phyloP scores from a whole-genome alignment of 1,140 invertebrate genomes.

The Eupristina koningsbergeri region DNA sequence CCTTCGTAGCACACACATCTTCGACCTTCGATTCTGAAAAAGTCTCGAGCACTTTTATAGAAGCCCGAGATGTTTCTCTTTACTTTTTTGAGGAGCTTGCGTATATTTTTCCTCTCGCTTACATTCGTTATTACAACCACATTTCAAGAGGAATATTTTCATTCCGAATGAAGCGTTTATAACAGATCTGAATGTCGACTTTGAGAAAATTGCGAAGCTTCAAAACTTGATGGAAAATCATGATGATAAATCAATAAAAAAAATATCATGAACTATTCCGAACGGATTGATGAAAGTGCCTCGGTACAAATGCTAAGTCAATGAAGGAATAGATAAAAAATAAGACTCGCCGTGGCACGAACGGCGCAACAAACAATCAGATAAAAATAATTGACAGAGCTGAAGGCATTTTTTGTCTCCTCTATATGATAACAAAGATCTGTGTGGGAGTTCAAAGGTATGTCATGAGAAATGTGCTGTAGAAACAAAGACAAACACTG shows the following conservation, averaged over 20 bases:
- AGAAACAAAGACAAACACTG: not conserved
- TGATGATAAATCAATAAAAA: not conserved
- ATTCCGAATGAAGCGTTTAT: no score
- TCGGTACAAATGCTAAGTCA: not conserved
- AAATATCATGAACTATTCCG: not conserved
- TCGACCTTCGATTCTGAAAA: not conserved
- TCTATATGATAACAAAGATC: not conserved
- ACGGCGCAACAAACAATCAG: not conserved
- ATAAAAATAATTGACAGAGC: conserved; percentile 25
- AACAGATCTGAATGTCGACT: no score
- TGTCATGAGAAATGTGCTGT: not conserved
- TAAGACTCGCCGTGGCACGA: not conserved
- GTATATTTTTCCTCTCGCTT: not conserved
- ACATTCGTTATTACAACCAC: not conserved
- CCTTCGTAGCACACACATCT: no score
- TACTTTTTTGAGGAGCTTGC: no score
- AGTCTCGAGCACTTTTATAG: not conserved
- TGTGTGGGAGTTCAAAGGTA: not conserved
- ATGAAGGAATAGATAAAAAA: not conserved
- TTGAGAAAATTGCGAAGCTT: not conserved
- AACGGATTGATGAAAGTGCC: not conserved
- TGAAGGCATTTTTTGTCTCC: not conserved
- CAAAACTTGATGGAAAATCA: no score
- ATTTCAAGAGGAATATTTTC: no score
- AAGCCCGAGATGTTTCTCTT: no score